phyloP scores from a whole-genome alignment of 1,140 invertebrate genomes.

The Mactra quadrangularis region DNA sequence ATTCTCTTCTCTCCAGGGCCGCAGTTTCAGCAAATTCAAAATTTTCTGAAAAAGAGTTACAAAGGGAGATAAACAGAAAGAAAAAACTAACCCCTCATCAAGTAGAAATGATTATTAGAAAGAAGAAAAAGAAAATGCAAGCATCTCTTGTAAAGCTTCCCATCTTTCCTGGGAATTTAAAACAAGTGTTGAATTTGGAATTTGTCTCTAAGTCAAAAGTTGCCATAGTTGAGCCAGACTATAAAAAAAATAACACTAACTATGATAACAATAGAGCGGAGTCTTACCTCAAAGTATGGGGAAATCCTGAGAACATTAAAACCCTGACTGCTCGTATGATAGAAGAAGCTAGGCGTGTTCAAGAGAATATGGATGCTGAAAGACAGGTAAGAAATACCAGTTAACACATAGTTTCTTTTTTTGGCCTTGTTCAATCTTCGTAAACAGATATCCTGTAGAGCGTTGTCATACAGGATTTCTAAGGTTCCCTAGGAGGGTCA shows the following conservation, averaged over 20 bases:
- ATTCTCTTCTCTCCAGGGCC: conserved; percentile 18
- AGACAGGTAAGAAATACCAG: neutral
- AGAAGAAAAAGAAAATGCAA: conserved; percentile 35
- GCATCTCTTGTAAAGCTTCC: conserved; percentile 5
- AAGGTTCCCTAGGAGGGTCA: too few relatives aligned
- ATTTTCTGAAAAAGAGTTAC: conserved; percentile 27
- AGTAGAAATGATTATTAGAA: conserved; percentile 30
- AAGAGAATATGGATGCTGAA: conserved; percentile 14
- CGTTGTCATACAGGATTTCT: too few relatives aligned
- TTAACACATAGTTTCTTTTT: too few relatives aligned
- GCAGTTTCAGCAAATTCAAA: conserved; percentile 16
- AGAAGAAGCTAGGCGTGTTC: neutral
- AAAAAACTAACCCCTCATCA: conserved; percentile 34
- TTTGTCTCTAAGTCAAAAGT: conserved; percentile 3
- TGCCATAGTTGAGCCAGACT: neutral
- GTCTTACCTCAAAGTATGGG: conserved; percentile 8
- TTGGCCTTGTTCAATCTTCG: too few relatives aligned
- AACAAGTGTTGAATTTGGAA: neutral
- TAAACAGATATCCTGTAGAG: too few relatives aligned
- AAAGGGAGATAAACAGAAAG: conserved; percentile 27
- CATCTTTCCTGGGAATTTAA: conserved; percentile 29
- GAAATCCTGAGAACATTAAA: conserved; percentile 14
- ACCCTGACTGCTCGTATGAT: neutral
- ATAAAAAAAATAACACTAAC: conserved; percentile 1
- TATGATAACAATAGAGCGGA: conserved; percentile 10